Evolutionary conservation across 2,113 vertebrate species (phyloP), one percentile per base, ranked within the genome.

Genomic region (Damaliscus lunatus): DNA sequence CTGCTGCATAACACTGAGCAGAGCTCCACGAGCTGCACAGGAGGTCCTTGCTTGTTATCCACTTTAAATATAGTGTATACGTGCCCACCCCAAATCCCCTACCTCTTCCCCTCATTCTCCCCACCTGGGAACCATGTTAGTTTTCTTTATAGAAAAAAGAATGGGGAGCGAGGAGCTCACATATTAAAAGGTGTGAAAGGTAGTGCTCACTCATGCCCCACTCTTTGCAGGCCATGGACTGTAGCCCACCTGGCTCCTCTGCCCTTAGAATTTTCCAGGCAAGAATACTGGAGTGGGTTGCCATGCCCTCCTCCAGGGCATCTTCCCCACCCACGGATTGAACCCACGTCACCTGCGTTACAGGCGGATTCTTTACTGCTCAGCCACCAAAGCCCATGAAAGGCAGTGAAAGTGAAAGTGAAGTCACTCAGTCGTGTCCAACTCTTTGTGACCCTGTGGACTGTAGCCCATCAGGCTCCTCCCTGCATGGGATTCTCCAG

Each of bases 1-100:
- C 62, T n/a, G 62, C 33, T 2, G 1, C 3, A 1, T 9, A 19
- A 19, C 33, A 19, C 0, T 67, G 62, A 67, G 33, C 62, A n/a
- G 62, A 67, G 62, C 33, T 17, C 33, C 33, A 17, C 1, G 3
- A n/a, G 33, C 59, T n/a, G 31, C 19, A 19, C 3, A 4, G 33
- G 8, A 67, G 16, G 62, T n/a, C 62, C 33, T 19, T 67, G 33
- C 33, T n/a, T 9, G 62, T 9, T 19, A n/a, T 19, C 62, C 62
- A 67, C 62, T 67, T 67, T 67, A 9, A 67, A 67, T 19, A 67
- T 1, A 67, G 62, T n/a, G 33, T n/a, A 19, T n/a, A n/a, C 33
- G 19, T 10, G 62, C 19, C 62, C 62, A n/a, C n/a, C 62, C 62
- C 33, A 5, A n/a, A n/a, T 33, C 62, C 33, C 62, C 33, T 67